phyloP scores from a whole-genome alignment of 2,113 vertebrate genomes.

The Excalfactoria chinensis region DNA sequence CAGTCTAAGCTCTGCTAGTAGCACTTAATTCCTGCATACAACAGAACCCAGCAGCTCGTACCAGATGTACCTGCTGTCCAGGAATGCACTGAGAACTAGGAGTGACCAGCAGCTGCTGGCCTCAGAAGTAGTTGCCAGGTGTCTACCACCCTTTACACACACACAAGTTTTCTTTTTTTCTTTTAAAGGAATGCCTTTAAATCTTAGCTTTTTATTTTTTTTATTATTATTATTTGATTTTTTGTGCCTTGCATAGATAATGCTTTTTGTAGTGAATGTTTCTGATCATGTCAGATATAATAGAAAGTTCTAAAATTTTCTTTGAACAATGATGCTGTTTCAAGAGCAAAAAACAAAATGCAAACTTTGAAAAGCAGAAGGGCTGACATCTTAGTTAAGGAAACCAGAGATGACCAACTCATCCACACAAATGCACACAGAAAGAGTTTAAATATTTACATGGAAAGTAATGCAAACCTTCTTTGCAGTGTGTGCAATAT shows the following conservation, averaged over 20 bases:
- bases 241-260: neutral
- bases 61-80: neutral
- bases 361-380: neutral
- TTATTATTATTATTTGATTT: neutral
- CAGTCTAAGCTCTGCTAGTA: neutral
- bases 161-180: neutral
- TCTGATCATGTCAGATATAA: neutral
- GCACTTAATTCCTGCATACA: neutral
- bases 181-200: neutral
- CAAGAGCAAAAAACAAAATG: neutral
- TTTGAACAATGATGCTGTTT: neutral
- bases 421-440: neutral
- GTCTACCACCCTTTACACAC: neutral
- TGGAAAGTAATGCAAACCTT: neutral
- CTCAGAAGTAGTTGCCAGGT: neutral
- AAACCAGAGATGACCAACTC: neutral
- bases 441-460: neutral
- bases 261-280: rapidly evolving
- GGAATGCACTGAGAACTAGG: neutral
- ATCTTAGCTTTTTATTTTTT: neutral
- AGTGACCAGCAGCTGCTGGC: neutral
- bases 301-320: neutral
- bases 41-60: neutral
- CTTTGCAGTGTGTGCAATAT: neutral
- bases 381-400: neutral